These are phyloP conservation scores for Margarornis squamiger DNA, from an alignment of 2,797 vertebrate species.

Conservation along the genomic window DNA sequence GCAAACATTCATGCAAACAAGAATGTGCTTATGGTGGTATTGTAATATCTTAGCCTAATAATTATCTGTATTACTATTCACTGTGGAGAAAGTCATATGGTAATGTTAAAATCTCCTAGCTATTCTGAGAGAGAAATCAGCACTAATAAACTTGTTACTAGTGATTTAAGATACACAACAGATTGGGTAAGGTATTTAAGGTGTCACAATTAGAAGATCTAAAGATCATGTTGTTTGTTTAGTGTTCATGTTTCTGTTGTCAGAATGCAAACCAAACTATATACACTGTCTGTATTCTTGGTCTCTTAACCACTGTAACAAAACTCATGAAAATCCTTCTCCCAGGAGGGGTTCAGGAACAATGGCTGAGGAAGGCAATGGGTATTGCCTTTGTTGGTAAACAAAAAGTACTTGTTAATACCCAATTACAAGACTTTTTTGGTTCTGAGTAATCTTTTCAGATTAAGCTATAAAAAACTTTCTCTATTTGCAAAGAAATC, in stretches of 20 bases:
- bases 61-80: neutral
- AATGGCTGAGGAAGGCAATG: neutral
- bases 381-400: neutral
- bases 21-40: neutral
- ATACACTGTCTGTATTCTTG: neutral
- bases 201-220: neutral
- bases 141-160: neutral
- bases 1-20: constrained; percentile 26
- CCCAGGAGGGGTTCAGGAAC: neutral
- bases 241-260: neutral
- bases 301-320: neutral
- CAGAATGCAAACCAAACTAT: neutral
- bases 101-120: neutral
- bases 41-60: neutral
- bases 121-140: neutral
- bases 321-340: neutral
- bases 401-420: neutral
- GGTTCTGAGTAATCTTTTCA: neutral
- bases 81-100: neutral
- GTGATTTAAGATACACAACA: neutral
- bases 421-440: neutral
- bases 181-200: neutral
- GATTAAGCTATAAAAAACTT: neutral
- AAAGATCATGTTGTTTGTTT: neutral
- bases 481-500: neutral